A percentile compares a stretch with the other conserved stretches of the same genome.
phyloP scores from a whole-genome alignment of 2,113 vertebrate genomes.

The Ctenomys sociabilis region DNA sequence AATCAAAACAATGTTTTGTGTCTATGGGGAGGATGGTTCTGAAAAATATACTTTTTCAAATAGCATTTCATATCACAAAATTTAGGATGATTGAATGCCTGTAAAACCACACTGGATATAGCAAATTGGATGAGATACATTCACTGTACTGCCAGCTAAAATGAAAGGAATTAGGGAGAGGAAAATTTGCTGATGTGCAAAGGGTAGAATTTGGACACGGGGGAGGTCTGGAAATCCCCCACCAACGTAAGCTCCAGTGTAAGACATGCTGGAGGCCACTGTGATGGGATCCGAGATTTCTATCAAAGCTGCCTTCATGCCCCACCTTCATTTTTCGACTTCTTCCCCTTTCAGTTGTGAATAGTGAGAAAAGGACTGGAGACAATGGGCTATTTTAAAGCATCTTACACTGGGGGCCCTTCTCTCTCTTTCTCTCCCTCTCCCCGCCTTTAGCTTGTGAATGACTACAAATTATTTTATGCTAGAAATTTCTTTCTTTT shows the following conservation, averaged over 20 bases:
- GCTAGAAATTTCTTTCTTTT: no score
- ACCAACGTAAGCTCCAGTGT: constrained; percentile 15
- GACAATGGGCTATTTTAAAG: constrained; percentile 83
- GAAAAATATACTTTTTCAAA: neutral
- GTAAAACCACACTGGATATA: neutral
- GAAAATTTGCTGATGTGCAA: neutral
- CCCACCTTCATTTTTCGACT: constrained; percentile 67
- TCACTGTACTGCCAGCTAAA: constrained; percentile 15
- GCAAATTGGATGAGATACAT: neutral
- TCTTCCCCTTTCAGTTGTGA: constrained; percentile 73
- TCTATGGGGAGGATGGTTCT: neutral
- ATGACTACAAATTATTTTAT: constrained; percentile 85
- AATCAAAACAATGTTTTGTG: neutral
- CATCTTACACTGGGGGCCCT: constrained; percentile 83
- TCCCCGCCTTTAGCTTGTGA: constrained; percentile 79
- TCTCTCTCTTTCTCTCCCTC: neutral
- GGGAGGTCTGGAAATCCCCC: neutral
- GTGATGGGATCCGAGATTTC: constrained; percentile 55
- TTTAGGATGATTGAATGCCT: neutral
- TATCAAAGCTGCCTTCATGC: constrained; percentile 72
- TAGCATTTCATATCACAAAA: neutral
- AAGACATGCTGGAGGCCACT: constrained; percentile 43
- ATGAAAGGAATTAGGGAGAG: neutral
- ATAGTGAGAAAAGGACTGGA: constrained; percentile 84
- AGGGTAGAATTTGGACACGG: neutral